Evolutionary conservation across 2,888 invertebrate genomes (phyloP), one percentile per base, ranked within the genome.

Genomic region (Pycnomerus fuliginosus): DNA sequence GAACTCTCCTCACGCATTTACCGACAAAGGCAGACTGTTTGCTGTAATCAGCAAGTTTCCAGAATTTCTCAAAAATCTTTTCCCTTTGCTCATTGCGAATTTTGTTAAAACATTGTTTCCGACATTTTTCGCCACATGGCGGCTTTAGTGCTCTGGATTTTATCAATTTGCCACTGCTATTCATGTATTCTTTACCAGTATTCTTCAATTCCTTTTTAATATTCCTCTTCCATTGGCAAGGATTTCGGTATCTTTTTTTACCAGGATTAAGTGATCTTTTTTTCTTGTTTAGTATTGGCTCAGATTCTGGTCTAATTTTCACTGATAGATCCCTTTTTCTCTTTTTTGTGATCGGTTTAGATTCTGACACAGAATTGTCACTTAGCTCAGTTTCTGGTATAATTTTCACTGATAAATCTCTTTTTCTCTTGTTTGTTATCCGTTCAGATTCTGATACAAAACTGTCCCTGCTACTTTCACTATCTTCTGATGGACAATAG

Each of bases 101-200:
- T 15, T 29, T 36, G 3, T 8, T 10, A 27, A 20, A 28, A 28
- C 36, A 36, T 13, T 36, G 14, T 4, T 17, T 17, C 14, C 14
- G 14, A 14, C 36, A 36, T 7, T 27, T 36, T 12, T 28, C 25
- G 14, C 27, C 15, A n/a, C n/a, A n/a, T 4, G 36, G 8, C 7
- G 36, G 2, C 28, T 36, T 31, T 16, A 36, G 28, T 28, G 8
- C 15, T 7, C 13, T 36, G 14, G 13, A n/a, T 28, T 17, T 35
- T 13, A 4, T n/a, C 15, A 24, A 28, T 3, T 29, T 27, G 5
- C 28, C 12, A 15, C 25, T 27, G 3, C 13, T 13, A 5, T 36
- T 29, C 14, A 10, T 14, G 16, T 36, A 28, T n/a, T 16, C 27
- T 15, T 36, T 16, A 2, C 28, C 36, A 36, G 7, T 13, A 36